Evolutionary conservation across 2,888 invertebrate species (phyloP).

Genomic region (Drosophila seclusa): DNA sequence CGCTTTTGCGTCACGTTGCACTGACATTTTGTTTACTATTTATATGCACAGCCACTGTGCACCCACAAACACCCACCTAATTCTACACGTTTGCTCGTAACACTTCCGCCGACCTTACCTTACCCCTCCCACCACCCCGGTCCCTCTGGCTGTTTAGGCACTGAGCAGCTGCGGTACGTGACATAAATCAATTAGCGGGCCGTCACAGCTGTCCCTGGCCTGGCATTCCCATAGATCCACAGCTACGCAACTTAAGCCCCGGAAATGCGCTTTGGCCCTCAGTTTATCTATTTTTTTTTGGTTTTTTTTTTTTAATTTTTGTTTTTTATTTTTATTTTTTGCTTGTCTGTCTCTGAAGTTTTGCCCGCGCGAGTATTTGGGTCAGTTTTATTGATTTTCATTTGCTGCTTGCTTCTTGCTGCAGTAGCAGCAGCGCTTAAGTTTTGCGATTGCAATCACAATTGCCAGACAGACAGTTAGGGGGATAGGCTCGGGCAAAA

Average conservation of each 20-base stretch:
- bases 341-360: slow-evolving; percentile 49
- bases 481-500: neutral
- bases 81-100: slow-evolving; percentile 2
- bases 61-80: neutral
- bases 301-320: neutral
- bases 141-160: neutral
- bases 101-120: slow-evolving; percentile 5
- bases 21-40: slow-evolving; percentile 62
- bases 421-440: slow-evolving; percentile 41
- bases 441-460: slow-evolving; percentile 69
- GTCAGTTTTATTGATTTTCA: slow-evolving; percentile 77
- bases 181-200: slow-evolving; percentile 75
- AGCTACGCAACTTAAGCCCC: slow-evolving; percentile 32
- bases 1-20: slow-evolving; percentile 68
- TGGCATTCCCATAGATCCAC: slow-evolving; percentile 60
- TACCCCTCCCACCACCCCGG: slow-evolving; percentile 1
- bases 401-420: slow-evolving; percentile 24
- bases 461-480: slow-evolving; percentile 46
- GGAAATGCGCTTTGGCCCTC: slow-evolving; percentile 70
- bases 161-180: slow-evolving; percentile 61
- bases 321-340: neutral
- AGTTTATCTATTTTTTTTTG: neutral
- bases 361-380: slow-evolving; percentile 72
- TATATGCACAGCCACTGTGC: slow-evolving; percentile 28
- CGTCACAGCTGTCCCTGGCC: slow-evolving; percentile 62